Base-by-base conservation (phyloP, 23 tunicate genomes). In the Oikopleura dioica region DNA sequence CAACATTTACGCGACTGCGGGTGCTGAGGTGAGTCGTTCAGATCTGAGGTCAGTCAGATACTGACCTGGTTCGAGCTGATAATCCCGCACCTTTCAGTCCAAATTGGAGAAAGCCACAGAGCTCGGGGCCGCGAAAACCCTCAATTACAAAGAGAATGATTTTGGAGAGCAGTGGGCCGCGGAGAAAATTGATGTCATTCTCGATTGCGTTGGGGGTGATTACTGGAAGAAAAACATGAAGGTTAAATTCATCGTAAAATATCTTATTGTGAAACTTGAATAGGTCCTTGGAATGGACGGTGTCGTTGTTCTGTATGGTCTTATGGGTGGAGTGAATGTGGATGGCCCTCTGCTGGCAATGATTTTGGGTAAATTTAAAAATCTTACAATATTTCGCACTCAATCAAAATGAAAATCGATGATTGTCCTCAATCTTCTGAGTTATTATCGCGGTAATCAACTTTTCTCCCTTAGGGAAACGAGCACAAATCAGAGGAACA, bases 121-220 rank as follows among this genome's bases (percentile, higher is more conserved):
- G 5, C 82, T 91, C 31, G 97, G 97, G 1, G 94, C 97, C 24
- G 26, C 38, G 1, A 79, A 68, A 16, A 91, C 92, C 24, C 79
- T 85, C 38, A 91, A 91, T 72, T 85, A 91, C 69, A 91, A 91
- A 76, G 75, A 82, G 50, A 81, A 75, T 12, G 87, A 85, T 4
- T 91, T 91, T 78, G 67, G 67, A 9, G 76, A 50, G 36, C 79
- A 77, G 35, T 50, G 50, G 2, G 51, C 58, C 68, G 86, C 83
- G 36, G 81, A 79, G 37, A 88, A 88, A 35, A 86, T 82, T 0
- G 82, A 85, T 80, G 30, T 91, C 16, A 86, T 91, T 23, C 51
- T 91, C 36, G 99, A 94, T 77, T 94, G 95, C 86, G 95, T 94
- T 36, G 95, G 95, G 5, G 88, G 88, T 21, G 83, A 88, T 0